These are phyloP conservation scores for Tokudaia tokunoshimensis DNA, from an alignment of 2,797 vertebrate species.

Conservation along the genomic window DNA sequence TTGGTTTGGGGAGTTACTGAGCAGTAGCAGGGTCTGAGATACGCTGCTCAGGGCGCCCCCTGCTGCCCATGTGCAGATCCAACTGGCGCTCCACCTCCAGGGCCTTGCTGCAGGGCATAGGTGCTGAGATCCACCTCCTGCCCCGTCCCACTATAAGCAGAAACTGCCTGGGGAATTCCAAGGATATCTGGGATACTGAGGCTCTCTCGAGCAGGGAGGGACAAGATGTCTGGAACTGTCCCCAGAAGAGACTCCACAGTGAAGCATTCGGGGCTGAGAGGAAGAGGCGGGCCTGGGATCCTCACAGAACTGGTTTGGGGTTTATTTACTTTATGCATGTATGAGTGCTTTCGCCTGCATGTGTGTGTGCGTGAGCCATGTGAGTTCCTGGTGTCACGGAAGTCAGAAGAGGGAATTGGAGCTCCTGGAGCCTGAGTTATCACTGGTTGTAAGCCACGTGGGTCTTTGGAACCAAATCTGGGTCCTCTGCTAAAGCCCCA, in stretches of 20 bases:
- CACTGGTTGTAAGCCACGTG: neutral
- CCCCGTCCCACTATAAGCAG: neutral
- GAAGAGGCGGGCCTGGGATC: no score
- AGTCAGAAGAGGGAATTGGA: neutral
- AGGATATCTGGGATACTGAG: neutral
- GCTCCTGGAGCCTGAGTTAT: neutral
- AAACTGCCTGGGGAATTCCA: neutral
- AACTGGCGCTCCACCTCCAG: neutral
- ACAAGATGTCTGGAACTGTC: neutral
- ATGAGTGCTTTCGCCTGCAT: neutral
- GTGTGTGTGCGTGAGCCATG: neutral
- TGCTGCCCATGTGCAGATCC: neutral
- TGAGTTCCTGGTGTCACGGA: neutral
- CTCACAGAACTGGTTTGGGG: no score
- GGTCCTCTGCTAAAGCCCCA: neutral
- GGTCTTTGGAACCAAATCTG: neutral
- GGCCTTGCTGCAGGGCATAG: no score
- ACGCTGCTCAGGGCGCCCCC: neutral
- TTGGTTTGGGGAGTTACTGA: neutral
- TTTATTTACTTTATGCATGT: neutral
- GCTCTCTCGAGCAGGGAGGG: neutral
- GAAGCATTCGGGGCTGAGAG: neutral
- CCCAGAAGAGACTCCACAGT: neutral
- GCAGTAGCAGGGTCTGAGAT: rapidly evolving
- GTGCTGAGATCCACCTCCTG: neutral